Evolutionary conservation across 2,113 vertebrate genomes (phyloP).

Genomic region (Menidia beryllina): DNA sequence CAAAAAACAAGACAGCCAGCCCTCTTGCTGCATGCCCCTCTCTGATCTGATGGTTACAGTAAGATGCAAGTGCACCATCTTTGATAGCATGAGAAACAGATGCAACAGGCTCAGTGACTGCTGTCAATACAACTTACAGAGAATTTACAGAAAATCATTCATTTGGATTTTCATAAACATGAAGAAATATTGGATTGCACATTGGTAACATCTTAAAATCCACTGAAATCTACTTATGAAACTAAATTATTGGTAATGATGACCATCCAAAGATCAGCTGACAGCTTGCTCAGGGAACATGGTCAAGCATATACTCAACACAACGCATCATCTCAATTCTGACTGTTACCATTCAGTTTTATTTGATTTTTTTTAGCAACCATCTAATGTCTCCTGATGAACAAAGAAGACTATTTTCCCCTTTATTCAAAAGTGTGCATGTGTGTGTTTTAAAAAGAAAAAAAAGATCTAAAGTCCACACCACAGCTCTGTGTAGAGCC

Average conservation of each 20-base stretch:
- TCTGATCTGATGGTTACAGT: background rate
- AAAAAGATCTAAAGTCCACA: background rate
- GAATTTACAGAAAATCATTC: background rate
- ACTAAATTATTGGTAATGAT: too few relatives aligned
- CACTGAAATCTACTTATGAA: too few relatives aligned
- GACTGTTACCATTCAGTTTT: too few relatives aligned
- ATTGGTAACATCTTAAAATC: background rate
- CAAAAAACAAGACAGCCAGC: background rate
- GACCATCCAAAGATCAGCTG: too few relatives aligned
- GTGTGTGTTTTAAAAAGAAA: background rate
- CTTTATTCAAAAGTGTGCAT: background rate
- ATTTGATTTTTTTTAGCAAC: too few relatives aligned
- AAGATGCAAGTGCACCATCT: background rate
- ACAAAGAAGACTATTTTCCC: background rate
- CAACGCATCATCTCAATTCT: too few relatives aligned
- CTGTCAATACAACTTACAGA: too few relatives aligned
- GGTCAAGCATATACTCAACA: too few relatives aligned
- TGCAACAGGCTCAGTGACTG: background rate
- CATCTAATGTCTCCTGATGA: slow-evolving; percentile 7
- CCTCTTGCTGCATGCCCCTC: background rate
- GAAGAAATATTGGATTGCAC: background rate
- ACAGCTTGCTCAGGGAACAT: too few relatives aligned
- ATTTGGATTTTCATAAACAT: background rate
- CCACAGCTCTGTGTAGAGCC: slow-evolving; percentile 1
- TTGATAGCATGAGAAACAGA: background rate